A percentile compares a stretch with the other conserved stretches of the same genome.
These are phyloP conservation scores for Melanogrammus aeglefinus DNA, from an alignment of 2,797 vertebrate species.

Conservation along the genomic window DNA sequence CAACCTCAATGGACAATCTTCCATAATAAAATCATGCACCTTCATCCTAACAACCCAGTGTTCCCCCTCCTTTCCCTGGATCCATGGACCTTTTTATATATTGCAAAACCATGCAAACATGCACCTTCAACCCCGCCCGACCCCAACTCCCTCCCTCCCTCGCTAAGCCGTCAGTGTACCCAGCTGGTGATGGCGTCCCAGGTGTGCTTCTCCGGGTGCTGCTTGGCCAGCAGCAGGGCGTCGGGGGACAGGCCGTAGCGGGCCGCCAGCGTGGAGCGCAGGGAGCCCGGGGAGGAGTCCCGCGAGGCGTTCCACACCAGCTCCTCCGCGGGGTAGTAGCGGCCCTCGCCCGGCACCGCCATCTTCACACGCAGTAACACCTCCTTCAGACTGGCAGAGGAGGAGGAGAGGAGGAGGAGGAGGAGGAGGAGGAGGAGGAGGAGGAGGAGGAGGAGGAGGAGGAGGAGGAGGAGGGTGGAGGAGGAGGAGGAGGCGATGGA, in stretches of 20 bases:
- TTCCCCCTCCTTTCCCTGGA: background rate
- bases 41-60: background rate
- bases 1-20: background rate
- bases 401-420: background rate
- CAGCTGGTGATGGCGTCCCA: constrained; percentile 88
- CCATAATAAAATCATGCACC: background rate
- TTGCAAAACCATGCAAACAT: constrained; percentile 1
- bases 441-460: background rate
- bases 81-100: background rate
- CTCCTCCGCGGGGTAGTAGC: constrained; percentile 76
- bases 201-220: constrained; percentile 83
- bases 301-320: constrained; percentile 83
- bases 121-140: background rate
- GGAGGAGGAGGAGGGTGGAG: background rate
- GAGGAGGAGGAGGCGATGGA: background rate
- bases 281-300: constrained; percentile 75
- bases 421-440: background rate
- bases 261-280: constrained; percentile 75
- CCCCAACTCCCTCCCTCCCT: constrained; percentile 23
- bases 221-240: constrained; percentile 88
- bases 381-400: constrained; percentile 72
- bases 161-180: constrained; percentile 63
- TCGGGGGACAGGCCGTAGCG: constrained; percentile 80
- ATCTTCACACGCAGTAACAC: constrained; percentile 82
- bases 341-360: constrained; percentile 79